These are phyloP conservation scores for Aurelia sp. DNA, from an alignment of 30 jellyfish, hydroid and myxozoan genomes.

Conservation along the genomic window DNA sequence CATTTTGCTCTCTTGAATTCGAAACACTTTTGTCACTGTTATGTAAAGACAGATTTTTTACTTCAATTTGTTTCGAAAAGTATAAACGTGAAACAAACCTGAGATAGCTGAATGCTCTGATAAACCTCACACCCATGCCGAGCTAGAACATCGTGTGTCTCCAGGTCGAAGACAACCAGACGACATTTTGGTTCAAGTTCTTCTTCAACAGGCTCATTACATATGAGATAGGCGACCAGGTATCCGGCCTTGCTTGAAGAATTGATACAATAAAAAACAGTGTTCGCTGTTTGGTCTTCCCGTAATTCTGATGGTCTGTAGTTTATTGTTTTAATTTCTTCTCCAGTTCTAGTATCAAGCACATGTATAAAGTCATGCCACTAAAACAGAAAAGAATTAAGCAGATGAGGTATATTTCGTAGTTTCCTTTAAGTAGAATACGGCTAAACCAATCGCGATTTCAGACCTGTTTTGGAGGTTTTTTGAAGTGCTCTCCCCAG, in stretches of 20 bases:
- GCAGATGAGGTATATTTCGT: too few relatives aligned
- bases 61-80: too few relatives aligned
- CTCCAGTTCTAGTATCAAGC: conserved; percentile 38
- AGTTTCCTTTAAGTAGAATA: too few relatives aligned
- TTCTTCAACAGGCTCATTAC: conserved; percentile 8
- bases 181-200: background rate
- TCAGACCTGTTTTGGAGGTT: too few relatives aligned
- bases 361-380: conserved; percentile 9
- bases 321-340: conserved; percentile 3
- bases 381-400: background rate
- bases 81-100: background rate
- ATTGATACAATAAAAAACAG: conserved; percentile 31
- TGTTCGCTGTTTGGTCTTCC: conserved; percentile 6
- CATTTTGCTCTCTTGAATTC: too few relatives aligned
- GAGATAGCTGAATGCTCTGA: background rate
- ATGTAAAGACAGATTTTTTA: too few relatives aligned
- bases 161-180: conserved; percentile 24
- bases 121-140: conserved; percentile 16
- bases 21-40: too few relatives aligned
- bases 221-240: conserved; percentile 35
- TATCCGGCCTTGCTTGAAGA: conserved; percentile 9
- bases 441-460: too few relatives aligned
- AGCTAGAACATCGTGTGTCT: conserved; percentile 4
- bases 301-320: conserved; percentile 29
- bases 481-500: too few relatives aligned